These are phyloP conservation scores for Cistogaster globosa DNA, from an alignment of 2,888 invertebrate species.

Conservation along the genomic window DNA sequence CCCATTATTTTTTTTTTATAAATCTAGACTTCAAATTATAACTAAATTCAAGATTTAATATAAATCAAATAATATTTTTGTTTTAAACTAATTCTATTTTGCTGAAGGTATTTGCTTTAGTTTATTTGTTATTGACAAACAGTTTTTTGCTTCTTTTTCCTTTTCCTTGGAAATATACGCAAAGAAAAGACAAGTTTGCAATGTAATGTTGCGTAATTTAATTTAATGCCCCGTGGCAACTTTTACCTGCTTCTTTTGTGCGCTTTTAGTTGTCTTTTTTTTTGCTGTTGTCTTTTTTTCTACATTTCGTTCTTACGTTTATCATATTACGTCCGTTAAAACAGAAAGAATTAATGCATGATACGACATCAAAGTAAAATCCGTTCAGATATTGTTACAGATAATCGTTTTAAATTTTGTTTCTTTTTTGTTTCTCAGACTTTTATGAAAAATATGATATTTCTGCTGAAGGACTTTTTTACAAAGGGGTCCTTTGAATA, in stretches of 20 bases:
- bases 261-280: constrained; percentile 16
- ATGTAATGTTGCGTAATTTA: constrained; percentile 63
- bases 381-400: constrained; percentile 45
- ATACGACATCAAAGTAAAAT: constrained; percentile 58
- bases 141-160: background rate
- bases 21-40: background rate
- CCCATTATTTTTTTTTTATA: no score
- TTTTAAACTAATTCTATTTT: constrained; percentile 14
- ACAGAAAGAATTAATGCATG: constrained; percentile 20
- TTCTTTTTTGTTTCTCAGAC: background rate
- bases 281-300: background rate
- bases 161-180: constrained; percentile 18
- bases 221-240: constrained; percentile 56
- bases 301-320: constrained; percentile 34
- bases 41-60: background rate
- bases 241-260: constrained; percentile 49
- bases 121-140: constrained; percentile 42
- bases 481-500: constrained; percentile 77
- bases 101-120: constrained; percentile 9
- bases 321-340: constrained; percentile 59
- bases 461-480: constrained; percentile 77
- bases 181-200: constrained; percentile 42
- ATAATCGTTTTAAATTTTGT: constrained; percentile 33
- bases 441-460: constrained; percentile 75
- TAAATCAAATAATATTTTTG: background rate